Conservation (phyloP, 1,140 invertebrate species). For the Euwallacea similis region DNA sequence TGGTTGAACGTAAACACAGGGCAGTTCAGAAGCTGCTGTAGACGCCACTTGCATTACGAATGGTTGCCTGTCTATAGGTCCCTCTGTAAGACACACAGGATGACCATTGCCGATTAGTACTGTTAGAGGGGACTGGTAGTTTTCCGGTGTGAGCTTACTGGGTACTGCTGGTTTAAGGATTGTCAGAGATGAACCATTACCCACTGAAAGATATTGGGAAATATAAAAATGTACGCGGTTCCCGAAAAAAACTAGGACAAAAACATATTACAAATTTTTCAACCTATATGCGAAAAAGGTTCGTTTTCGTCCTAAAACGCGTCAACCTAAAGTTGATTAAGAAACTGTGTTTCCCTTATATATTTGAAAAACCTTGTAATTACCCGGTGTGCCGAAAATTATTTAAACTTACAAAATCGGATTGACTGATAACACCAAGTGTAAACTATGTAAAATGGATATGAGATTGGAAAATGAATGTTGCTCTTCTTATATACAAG, state of each 20-base stretch:
- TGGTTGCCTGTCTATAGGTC: slow-evolving; percentile 40
- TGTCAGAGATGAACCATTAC: slow-evolving; percentile 16
- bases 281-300: no score
- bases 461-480: no score
- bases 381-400: no score
- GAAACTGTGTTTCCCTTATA: no score
- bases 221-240: not conserved
- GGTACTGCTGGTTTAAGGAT: slow-evolving; percentile 20
- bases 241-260: not conserved
- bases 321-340: no score
- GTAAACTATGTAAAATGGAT: no score
- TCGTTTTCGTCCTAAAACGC: no score
- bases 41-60: slow-evolving; percentile 45
- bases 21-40: slow-evolving; percentile 49
- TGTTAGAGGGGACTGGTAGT: slow-evolving; percentile 46
- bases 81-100: slow-evolving; percentile 28
- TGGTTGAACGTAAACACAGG: slow-evolving; percentile 51
- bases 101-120: slow-evolving; percentile 38
- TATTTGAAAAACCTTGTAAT: no score
- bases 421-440: no score
- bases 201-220: slow-evolving; percentile 10
- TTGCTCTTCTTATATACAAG: no score
- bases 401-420: no score
- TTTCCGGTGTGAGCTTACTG: slow-evolving; percentile 19
- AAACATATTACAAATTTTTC: not conserved